Conservation (phyloP, 2,113 vertebrate genomes). For the Glaucidium brasilianum region DNA sequence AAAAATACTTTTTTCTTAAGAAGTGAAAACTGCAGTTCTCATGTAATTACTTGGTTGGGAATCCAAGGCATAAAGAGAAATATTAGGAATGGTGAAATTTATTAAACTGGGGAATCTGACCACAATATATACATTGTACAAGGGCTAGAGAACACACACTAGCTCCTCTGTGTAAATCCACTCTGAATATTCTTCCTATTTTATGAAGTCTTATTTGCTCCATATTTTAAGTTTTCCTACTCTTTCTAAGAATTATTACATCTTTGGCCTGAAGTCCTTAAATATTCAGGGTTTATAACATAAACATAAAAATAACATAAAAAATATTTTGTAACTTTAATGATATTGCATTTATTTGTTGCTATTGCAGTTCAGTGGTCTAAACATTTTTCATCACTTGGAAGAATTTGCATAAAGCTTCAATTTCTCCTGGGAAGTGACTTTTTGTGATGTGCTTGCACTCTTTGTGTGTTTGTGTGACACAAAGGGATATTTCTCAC, state of each 20-base stretch:
- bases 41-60: not conserved
- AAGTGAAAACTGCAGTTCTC: not conserved
- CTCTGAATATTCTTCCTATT: not conserved
- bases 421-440: not conserved
- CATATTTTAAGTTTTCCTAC: not conserved
- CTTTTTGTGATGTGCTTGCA: not conserved
- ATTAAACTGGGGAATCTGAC: not conserved
- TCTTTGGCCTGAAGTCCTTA: not conserved
- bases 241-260: not conserved
- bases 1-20: not conserved
- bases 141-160: not conserved
- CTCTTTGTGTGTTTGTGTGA: not conserved
- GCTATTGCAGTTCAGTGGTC: not conserved
- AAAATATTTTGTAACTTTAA: not conserved
- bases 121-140: not conserved
- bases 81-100: not conserved
- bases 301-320: not conserved
- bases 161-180: not conserved
- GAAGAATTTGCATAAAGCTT: not conserved
- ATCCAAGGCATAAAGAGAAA: not conserved
- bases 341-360: not conserved
- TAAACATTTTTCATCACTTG: not conserved
- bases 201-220: not conserved
- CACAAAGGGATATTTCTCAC: not conserved
- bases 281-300: not conserved